Conservation (phyloP, 2,888 invertebrate species). For the Xestia sexstrigata region DNA sequence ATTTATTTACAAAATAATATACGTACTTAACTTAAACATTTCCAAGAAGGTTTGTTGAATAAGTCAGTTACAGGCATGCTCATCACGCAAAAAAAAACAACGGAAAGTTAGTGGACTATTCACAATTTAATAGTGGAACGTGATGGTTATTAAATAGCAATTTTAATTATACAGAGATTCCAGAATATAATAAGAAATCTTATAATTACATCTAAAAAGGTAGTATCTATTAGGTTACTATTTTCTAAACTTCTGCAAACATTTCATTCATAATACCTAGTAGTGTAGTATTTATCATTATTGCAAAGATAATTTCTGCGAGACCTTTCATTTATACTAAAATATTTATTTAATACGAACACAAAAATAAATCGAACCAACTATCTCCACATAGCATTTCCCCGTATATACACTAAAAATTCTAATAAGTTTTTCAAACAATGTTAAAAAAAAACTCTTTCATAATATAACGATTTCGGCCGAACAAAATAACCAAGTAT, state of each 20-base stretch:
- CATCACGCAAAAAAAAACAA: neutral
- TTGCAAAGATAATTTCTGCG: neutral
- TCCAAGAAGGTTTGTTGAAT: neutral
- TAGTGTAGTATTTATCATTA: neutral
- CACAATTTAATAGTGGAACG: neutral
- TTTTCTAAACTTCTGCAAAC: neutral
- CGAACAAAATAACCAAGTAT: neutral
- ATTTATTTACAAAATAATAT: neutral
- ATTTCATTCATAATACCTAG: neutral
- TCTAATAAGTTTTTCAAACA: neutral
- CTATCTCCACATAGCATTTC: neutral
- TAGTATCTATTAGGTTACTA: neutral
- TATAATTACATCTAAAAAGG: neutral
- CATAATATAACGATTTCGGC: neutral
- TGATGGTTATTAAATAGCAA: neutral
- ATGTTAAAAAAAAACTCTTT: too few relatives aligned
- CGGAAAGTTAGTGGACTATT: neutral
- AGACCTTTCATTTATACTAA: neutral
- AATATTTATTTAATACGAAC: neutral
- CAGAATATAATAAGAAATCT: neutral
- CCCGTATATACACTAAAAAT: too few relatives aligned
- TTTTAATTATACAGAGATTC: neutral
- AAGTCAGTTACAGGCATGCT: neutral
- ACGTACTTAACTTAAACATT: neutral
- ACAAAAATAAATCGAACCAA: neutral